Evolutionary conservation across 2,113 vertebrate species (phyloP).

Genomic region (Noturus placidus): DNA sequence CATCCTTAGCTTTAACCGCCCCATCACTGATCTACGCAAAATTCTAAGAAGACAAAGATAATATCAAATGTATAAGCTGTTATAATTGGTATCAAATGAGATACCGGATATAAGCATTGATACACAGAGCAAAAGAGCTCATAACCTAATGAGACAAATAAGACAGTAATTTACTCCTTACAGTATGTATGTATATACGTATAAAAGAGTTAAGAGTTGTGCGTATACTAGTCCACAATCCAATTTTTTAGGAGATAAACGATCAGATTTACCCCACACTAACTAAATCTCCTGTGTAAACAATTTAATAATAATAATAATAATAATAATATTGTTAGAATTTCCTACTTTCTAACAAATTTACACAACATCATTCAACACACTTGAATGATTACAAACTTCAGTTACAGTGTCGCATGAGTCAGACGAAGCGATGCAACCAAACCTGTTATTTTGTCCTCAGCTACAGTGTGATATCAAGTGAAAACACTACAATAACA

Average conservation of each 20-base stretch:
- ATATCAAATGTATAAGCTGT: not conserved
- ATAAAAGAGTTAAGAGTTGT: not conserved
- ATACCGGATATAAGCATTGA: not conserved
- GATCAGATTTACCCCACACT: not conserved
- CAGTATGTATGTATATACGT: not conserved
- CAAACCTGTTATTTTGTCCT: constrained; percentile 46
- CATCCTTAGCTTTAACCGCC: constrained; percentile 1
- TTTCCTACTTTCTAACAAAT: constrained; percentile 17
- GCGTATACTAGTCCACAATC: not conserved
- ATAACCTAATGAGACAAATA: not conserved
- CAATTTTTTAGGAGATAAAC: not conserved
- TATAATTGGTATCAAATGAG: constrained; percentile 3
- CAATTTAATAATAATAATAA: not conserved
- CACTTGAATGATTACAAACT: constrained; percentile 36
- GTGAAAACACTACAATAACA: not conserved
- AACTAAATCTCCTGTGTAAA: not conserved
- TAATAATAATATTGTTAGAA: too few species aligned
- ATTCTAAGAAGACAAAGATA: constrained; percentile 30
- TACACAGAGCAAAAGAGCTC: not conserved
- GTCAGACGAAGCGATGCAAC: constrained; percentile 29
- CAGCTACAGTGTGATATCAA: not conserved
- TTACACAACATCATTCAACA: constrained; percentile 11
- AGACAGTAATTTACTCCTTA: not conserved
- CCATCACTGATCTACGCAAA: not conserved
- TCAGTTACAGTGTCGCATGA: constrained; percentile 42